A percentile compares a stretch with the other conserved stretches of the same genome.
Conservation (phyloP, 2,797 vertebrate species). For the Orientallactaga sibirica region DNA sequence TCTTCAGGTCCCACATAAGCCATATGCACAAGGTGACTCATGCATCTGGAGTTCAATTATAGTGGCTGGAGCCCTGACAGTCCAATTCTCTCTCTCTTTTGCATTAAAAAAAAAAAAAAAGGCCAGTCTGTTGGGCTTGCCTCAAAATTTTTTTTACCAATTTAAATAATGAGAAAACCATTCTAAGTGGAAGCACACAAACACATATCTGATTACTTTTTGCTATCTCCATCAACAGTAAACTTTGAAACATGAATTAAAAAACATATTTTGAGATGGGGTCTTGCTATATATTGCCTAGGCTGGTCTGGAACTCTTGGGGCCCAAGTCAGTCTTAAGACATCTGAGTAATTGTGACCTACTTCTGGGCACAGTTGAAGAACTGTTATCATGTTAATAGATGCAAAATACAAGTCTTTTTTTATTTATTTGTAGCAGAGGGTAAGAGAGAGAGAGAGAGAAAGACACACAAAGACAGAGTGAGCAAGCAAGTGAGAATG, state of each 20-base stretch:
- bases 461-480: no score
- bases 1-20: no score
- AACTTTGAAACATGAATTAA: conserved; percentile 53
- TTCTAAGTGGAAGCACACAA: conserved; percentile 26
- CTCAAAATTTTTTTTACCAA: no score
- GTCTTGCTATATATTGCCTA: not conserved
- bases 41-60: no score
- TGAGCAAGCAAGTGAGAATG: no score
- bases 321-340: not conserved
- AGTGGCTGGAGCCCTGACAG: no score
- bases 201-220: not conserved
- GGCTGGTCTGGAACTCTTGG: not conserved
- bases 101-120: no score
- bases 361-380: not conserved
- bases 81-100: no score
- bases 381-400: conserved; percentile 55
- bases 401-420: not conserved
- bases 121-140: no score
- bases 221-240: not conserved
- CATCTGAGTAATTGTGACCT: not conserved
- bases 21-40: no score
- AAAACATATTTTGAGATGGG: not conserved
- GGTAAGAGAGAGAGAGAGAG: no score
- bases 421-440: no score
- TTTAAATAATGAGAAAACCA: conserved; percentile 56